Conservation (phyloP, 2,797 vertebrate genomes). For the Catamblyrhynchus diadema region DNA sequence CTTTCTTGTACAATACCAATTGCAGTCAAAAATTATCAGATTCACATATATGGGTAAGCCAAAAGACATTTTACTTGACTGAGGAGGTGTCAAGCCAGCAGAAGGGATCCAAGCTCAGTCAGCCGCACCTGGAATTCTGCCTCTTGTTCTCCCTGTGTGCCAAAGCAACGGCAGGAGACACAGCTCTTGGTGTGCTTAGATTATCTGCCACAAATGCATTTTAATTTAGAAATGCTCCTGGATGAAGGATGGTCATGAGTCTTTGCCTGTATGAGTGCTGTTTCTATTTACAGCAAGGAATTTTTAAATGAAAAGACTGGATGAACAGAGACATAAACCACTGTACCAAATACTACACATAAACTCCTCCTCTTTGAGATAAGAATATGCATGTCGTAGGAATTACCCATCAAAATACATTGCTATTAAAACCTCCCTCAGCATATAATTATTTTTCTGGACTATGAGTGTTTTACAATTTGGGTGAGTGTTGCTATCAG, state of each 20-base stretch:
- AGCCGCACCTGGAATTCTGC: neutral
- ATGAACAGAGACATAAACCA: neutral
- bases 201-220: neutral
- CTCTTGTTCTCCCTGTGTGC: neutral
- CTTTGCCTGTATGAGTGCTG: neutral
- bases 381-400: neutral
- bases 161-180: neutral
- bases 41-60: neutral
- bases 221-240: neutral
- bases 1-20: neutral
- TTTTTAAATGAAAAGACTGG: neutral
- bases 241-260: neutral
- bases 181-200: neutral
- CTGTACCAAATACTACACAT: neutral
- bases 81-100: neutral
- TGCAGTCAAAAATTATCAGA: neutral
- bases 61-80: slow-evolving; percentile 34
- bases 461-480: neutral
- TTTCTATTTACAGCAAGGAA: neutral
- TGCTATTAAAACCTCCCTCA: neutral
- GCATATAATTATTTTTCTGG: neutral
- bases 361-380: neutral
- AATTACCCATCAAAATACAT: neutral
- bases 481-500: neutral
- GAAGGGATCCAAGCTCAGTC: neutral